Conservation (phyloP, 2,888 invertebrate genomes). For the Trachelus iudaicus region DNA sequence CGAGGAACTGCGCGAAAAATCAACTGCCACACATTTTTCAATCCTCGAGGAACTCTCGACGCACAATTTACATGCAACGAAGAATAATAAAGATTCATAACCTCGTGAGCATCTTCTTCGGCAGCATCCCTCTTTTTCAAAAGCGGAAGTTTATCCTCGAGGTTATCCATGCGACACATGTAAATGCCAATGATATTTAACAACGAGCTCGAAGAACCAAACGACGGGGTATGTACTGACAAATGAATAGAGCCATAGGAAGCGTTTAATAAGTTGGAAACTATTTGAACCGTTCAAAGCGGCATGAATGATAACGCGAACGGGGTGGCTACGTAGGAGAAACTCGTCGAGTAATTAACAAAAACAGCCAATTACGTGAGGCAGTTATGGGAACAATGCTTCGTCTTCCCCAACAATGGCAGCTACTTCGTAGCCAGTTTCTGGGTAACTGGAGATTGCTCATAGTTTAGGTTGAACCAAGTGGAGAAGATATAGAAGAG, state of each 20-base stretch:
- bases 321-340: constrained; percentile 15
- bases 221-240: not conserved
- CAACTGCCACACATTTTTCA: not conserved
- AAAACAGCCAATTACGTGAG: constrained; percentile 51
- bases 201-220: not conserved
- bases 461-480: constrained; percentile 3
- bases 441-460: constrained; percentile 6
- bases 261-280: not conserved
- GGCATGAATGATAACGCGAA: constrained; percentile 1
- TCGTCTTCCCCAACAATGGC: constrained; percentile 6
- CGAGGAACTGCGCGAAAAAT: not conserved
- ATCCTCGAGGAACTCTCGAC: too few species aligned
- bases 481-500: not conserved
- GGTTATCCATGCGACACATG: not conserved
- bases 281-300: not conserved
- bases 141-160: not conserved
- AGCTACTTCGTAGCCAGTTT: constrained; percentile 26
- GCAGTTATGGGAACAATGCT: constrained; percentile 49
- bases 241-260: not conserved
- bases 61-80: not conserved
- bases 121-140: not conserved
- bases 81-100: not conserved
- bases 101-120: not conserved
- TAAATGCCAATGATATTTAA: not conserved
- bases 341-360: constrained; percentile 44